These are phyloP conservation scores for Eilema sororculum DNA, from an alignment of 2,888 invertebrate genomes.

Conservation along the genomic window DNA sequence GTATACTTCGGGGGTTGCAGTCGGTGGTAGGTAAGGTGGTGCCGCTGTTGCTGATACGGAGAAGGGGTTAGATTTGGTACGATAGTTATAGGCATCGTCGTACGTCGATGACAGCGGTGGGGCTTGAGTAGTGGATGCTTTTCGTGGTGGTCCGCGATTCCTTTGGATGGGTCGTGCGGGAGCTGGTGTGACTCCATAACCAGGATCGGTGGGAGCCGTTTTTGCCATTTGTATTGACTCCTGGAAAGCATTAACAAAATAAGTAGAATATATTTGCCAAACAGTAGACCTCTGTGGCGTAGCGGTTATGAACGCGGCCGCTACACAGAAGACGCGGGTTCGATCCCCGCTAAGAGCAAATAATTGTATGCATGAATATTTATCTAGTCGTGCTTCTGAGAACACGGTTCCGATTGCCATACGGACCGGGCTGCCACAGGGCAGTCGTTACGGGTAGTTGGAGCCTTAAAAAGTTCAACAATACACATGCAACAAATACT, in stretches of 20 bases:
- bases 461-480: no score
- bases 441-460: no score
- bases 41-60: slow-evolving; percentile 72
- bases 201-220: slow-evolving; percentile 90
- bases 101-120: slow-evolving; percentile 52
- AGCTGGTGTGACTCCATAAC: slow-evolving; percentile 87
- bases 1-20: slow-evolving; percentile 76
- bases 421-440: no score
- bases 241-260: slow-evolving; percentile 65
- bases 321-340: no score
- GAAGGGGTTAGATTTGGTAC: slow-evolving; percentile 61
- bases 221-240: slow-evolving; percentile 92
- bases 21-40: slow-evolving; percentile 64
- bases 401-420: no score
- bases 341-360: no score
- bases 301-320: no score
- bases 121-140: slow-evolving; percentile 66
- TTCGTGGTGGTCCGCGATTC: slow-evolving; percentile 67
- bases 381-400: no score
- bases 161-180: slow-evolving; percentile 75
- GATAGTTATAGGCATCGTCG: slow-evolving; percentile 5
- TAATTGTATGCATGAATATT: no score
- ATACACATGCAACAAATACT: no score
- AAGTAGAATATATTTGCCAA: background rate
- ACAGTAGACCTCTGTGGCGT: no score